These are phyloP conservation scores for Synergus laeviventris DNA, from an alignment of 2,888 invertebrate genomes.

Conservation along the genomic window DNA sequence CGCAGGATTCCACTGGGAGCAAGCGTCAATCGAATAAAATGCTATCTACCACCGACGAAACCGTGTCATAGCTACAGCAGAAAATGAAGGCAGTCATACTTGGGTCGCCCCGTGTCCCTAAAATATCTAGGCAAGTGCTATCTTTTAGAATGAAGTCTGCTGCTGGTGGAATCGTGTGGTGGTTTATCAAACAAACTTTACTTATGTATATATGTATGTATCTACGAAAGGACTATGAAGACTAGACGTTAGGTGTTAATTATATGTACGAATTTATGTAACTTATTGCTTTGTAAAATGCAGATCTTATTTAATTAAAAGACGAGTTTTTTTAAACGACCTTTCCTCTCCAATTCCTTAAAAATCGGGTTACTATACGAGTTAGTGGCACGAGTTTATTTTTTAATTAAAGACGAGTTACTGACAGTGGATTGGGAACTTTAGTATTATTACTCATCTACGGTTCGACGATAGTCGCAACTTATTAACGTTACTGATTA, in stretches of 20 bases:
- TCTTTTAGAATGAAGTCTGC: too few species aligned
- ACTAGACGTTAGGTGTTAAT: conserved; percentile 61
- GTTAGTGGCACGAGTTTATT: background rate
- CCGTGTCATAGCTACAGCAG: too few species aligned
- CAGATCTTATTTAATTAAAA: conserved; percentile 75
- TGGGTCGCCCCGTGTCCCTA: too few species aligned
- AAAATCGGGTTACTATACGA: background rate
- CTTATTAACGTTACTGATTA: conserved; percentile 4
- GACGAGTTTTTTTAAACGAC: conserved; percentile 45
- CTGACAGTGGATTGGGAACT: background rate
- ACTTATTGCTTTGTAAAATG: conserved; percentile 77
- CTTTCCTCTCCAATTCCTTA: background rate
- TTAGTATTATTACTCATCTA: background rate
- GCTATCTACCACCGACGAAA: too few species aligned
- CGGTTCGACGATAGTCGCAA: background rate
- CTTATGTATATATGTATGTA: conserved; percentile 55
- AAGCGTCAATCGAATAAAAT: too few species aligned
- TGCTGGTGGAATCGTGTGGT: too few species aligned
- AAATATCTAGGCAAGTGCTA: too few species aligned
- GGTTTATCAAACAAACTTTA: too few species aligned
- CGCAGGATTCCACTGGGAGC: too few species aligned
- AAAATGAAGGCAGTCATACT: too few species aligned
- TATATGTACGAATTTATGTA: conserved; percentile 68
- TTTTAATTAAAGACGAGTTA: background rate
- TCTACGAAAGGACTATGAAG: conserved; percentile 63